Base-by-base conservation (phyloP, 2,797 vertebrate species). In the Galagoides demidoff region DNA sequence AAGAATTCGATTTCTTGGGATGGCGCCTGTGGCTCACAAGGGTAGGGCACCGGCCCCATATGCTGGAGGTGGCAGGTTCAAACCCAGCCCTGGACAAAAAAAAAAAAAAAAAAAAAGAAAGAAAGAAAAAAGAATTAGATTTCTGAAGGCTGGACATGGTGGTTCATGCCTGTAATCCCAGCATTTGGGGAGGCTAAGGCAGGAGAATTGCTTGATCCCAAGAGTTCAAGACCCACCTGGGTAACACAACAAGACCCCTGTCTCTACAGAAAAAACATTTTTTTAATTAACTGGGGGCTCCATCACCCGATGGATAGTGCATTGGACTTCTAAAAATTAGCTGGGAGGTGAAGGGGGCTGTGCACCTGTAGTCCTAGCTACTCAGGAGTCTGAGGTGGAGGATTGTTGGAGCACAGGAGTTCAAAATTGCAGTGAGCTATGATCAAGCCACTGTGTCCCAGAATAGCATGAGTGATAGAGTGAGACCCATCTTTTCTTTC, bases 321-420 rank as follows among this genome's bases (percentile, higher is more conserved):
- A 49, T 14, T 49, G 45, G 49, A 49, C 49, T 49, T 49, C 49
- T 49, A 49, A 64, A 66, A 66, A 66, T 66, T 66, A 66, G 16
- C 64, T 17, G 0, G 31, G 3, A 2, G 16, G 7, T n/a, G 7
- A 19, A 17, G 16, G 31, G 64, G 6, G 49, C 49, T n/a, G 3
- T n/a, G 64, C 31, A 66, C 64, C 64, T 66, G 16, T 66, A 66
- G 31, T 66, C 64, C 64, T 66, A 66, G 64, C 31, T 66, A 66
- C 64, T 66, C 14, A 16, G 64, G 31, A n/a, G 64, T 16, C 31
- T 66, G 64, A 66, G 16, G 64, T 19, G 64, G 13, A 66, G 64
- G 64, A 66, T 66, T 66, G 17, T n/a, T 66, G 64, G 63, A 64
- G 63, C 2, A 6, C 14, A 31, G 63, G 63, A 66, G 17, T 66